Evolutionary conservation across 1,140 invertebrate genomes (phyloP), one percentile per base, ranked within the genome.

Genomic region (Potamilus streckersoni): DNA sequence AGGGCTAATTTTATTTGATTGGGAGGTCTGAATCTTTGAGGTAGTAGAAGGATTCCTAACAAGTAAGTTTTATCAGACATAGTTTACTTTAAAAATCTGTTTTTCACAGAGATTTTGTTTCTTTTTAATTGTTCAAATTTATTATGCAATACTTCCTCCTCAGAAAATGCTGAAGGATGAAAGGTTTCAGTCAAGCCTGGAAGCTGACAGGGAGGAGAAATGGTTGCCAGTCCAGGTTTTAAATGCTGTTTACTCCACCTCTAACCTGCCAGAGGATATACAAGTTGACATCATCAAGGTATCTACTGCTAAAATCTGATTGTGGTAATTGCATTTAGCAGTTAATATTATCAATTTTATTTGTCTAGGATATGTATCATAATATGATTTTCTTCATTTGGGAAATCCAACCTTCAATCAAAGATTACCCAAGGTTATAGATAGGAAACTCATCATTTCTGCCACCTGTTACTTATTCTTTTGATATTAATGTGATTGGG

Each of bases 221-320:
- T 97, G 96, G 96, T 90, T 97, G 79, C 95, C 96, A 16, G 95
- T 95, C 3, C 96, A 98, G 89, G 91, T 98, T 61, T 90, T 98
- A 63, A 93, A 94, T 62, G 93, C 95, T 16, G 95, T 96, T 71
- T 93, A 93, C 64, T 94, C 94, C 1, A 94, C 96, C 80, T 91
- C 93, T 20, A 91, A 92, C 1, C 93, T 95, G 77, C 93, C 93
- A 4, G 95, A 95, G 87, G 94, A 95, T 73, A 92, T 92, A 4
- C 94, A 94, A 88, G 93, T 94, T 68, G 94, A 94, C 80, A 93
- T 94, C 87, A 89, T 94, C 58, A 94, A 93, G 88, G 93, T 94
- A 85, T 57, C 66, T 49, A 49, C 0, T 49, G 5, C 38, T 49
- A 49, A 6, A 49, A 49, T 49, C 38, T 49, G 11, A 66, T 17